Evolutionary conservation across 2,113 vertebrate genomes (phyloP).

Genomic region (Uria aalge): DNA sequence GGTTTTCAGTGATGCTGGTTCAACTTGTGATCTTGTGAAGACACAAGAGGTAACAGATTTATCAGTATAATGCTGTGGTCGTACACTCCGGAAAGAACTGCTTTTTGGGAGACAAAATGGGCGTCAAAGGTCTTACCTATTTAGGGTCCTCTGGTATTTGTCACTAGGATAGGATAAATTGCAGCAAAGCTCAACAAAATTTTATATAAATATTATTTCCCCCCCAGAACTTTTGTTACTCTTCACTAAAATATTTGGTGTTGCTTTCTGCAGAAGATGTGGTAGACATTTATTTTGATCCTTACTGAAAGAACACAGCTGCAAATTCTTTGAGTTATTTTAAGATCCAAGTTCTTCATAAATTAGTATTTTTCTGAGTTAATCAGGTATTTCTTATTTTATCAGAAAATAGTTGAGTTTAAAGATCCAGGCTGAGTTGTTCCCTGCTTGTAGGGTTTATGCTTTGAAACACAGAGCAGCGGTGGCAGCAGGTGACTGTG

Average conservation of each 20-base stretch:
- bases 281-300: neutral
- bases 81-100: neutral
- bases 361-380: neutral
- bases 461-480: neutral
- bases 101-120: neutral
- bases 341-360: neutral
- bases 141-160: neutral
- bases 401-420: neutral
- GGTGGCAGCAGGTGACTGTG: neutral
- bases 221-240: neutral
- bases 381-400: neutral
- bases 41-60: neutral
- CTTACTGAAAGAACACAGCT: neutral
- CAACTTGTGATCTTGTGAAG: neutral
- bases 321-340: neutral
- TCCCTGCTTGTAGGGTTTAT: neutral
- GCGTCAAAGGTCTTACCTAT: neutral
- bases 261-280: neutral
- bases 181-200: neutral
- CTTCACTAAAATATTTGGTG: neutral
- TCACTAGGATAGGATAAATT: neutral
- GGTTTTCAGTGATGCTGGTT: neutral
- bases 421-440: neutral
- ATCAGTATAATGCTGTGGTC: neutral
- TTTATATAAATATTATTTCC: neutral